Evolutionary conservation across 2,888 invertebrate genomes (phyloP).

Genomic region (Fragum fragum): DNA sequence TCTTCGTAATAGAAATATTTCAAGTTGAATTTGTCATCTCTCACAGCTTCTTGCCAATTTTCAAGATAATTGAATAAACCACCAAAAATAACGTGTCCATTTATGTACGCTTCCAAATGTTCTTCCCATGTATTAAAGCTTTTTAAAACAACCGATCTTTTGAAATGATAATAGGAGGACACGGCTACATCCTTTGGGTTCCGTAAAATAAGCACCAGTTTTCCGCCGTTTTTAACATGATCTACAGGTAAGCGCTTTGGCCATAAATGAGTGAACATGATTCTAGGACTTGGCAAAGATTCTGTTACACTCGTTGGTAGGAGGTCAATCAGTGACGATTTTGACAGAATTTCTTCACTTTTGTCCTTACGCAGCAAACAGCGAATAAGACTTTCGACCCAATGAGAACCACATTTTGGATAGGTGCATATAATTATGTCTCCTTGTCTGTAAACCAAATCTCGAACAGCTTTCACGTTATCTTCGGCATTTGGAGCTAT

Average conservation of each 20-base stretch:
- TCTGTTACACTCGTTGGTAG: background rate
- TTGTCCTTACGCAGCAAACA: background rate
- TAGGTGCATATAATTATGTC: background rate
- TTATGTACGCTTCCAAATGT: background rate
- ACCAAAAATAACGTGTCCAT: background rate
- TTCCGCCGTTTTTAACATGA: background rate
- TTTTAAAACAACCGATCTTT: background rate
- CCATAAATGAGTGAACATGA: background rate
- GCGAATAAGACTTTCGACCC: background rate
- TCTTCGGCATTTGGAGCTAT: background rate
- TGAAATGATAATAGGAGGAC: background rate
- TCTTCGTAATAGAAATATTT: constrained; percentile 15
- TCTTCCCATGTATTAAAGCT: background rate
- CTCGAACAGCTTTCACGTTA: background rate
- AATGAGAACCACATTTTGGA: background rate
- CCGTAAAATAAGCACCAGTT: constrained; percentile 7
- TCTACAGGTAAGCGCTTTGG: background rate
- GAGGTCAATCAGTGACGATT: background rate
- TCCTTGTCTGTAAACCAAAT: background rate
- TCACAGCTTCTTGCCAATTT: constrained; percentile 3
- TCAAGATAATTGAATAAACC: background rate
- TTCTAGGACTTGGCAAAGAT: background rate
- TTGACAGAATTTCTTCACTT: background rate
- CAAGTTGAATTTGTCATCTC: background rate
- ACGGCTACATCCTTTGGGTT: constrained; percentile 11